Percentiles rank a stretch among this genome's conserved stretches.
phyloP scores from a whole-genome alignment of 2,797 vertebrate genomes.

The Macrochelys suwanniensis region DNA sequence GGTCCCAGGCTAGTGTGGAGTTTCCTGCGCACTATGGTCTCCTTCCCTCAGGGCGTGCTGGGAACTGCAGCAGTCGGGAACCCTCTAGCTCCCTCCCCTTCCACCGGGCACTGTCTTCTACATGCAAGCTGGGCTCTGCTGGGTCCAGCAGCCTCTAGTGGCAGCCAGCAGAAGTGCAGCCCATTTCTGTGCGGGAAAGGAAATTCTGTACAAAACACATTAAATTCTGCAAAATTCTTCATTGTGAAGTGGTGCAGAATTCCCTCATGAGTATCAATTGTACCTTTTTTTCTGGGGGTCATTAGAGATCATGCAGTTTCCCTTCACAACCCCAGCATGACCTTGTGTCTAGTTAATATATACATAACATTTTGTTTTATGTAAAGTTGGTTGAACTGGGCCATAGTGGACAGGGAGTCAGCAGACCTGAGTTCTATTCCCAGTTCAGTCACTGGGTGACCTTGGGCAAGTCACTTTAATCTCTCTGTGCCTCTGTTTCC shows the following conservation, averaged over 20 bases:
- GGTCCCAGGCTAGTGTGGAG: too few relatives aligned
- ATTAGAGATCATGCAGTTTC: neutral
- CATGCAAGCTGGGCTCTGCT: too few relatives aligned
- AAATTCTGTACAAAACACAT: too few relatives aligned
- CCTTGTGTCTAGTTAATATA: neutral
- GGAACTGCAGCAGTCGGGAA: too few relatives aligned
- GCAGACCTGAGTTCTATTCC: neutral
- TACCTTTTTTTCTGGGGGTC: neutral
- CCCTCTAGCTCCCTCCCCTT: too few relatives aligned
- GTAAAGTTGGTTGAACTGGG: neutral
- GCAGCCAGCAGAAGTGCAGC: too few relatives aligned
- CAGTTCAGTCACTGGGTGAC: neutral
- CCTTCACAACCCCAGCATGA: neutral
- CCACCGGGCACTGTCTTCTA: too few relatives aligned
- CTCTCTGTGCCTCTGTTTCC: neutral
- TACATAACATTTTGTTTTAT: neutral
- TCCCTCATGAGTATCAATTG: neutral
- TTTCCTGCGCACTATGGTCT: rapidly evolving
- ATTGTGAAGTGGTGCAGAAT: too few relatives aligned
- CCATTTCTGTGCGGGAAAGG: too few relatives aligned
- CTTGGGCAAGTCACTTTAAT: neutral
- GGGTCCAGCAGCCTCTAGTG: too few relatives aligned
- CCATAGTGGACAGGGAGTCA: neutral
- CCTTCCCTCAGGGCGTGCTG: too few relatives aligned
- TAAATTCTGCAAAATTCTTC: too few relatives aligned